Conservation (phyloP, 2,113 vertebrate genomes). For the Gorilla gorilla region DNA sequence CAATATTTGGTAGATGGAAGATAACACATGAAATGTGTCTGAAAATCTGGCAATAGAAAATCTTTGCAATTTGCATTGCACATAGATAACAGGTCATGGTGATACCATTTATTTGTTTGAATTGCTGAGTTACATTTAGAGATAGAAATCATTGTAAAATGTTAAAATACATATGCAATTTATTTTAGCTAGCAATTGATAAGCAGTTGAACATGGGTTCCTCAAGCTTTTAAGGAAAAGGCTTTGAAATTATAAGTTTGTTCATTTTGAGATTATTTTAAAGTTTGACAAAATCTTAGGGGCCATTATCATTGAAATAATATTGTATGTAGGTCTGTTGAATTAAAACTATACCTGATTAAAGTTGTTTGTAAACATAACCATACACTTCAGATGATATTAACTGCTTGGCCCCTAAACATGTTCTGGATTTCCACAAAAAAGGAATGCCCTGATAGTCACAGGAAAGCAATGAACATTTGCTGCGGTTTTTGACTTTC, state of each 20-base stretch:
- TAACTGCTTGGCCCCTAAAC: not conserved
- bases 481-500: not conserved
- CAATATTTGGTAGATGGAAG: constrained; percentile 1
- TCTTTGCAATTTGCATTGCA: not conserved
- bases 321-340: not conserved
- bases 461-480: not conserved
- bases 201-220: not conserved
- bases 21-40: not conserved
- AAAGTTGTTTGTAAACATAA: constrained; percentile 41
- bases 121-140: constrained; percentile 65
- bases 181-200: not conserved
- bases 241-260: not conserved
- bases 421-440: not conserved
- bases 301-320: not conserved
- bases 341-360: constrained; percentile 15
- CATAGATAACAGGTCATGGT: constrained; percentile 37
- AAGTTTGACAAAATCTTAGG: not conserved
- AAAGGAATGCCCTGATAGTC: not conserved
- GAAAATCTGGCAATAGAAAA: constrained; percentile 46
- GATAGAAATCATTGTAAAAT: constrained; percentile 54
- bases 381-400: not conserved
- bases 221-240: not conserved
- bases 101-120: constrained; percentile 49
- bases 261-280: not conserved
- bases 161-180: not conserved